A percentile compares a stretch with the other conserved stretches of the same genome.
Conservation (phyloP, 1,140 invertebrate species). For the Drosophila sp. region DNA sequence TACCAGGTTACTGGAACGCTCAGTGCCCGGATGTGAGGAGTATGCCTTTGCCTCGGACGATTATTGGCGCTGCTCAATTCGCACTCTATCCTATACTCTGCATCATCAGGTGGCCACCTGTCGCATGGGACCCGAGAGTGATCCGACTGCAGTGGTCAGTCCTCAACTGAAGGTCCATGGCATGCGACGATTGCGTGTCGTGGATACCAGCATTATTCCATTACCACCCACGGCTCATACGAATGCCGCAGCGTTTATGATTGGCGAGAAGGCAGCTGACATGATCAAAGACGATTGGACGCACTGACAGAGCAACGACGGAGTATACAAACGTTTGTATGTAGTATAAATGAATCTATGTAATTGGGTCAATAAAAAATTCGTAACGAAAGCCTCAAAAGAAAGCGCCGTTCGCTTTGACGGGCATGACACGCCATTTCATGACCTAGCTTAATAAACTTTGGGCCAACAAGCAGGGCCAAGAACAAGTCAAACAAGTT, state of each 20-base stretch:
- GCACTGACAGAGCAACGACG: neutral
- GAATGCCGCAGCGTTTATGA: slow-evolving; percentile 90
- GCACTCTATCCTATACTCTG: slow-evolving; percentile 86
- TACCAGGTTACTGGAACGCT: slow-evolving; percentile 84
- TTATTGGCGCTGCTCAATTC: slow-evolving; percentile 90
- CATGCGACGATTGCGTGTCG: slow-evolving; percentile 88
- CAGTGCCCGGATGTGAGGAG: slow-evolving; percentile 86
- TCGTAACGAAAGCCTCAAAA: slow-evolving; percentile 41
- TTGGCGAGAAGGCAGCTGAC: slow-evolving; percentile 93
- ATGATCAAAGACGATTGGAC: slow-evolving; percentile 88
- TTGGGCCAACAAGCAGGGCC: slow-evolving; percentile 1
- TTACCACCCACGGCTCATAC: slow-evolving; percentile 88
- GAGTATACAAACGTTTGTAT: neutral
- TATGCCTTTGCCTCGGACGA: slow-evolving; percentile 86
- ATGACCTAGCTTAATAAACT: slow-evolving; percentile 60
- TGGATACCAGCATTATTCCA: slow-evolving; percentile 90
- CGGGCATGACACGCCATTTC: slow-evolving; percentile 24
- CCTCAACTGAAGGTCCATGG: slow-evolving; percentile 89
- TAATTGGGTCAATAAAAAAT: slow-evolving; percentile 71
- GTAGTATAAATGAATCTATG: slow-evolving; percentile 15
- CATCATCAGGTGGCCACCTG: slow-evolving; percentile 90
- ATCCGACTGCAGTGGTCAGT: slow-evolving; percentile 90
- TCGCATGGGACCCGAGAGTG: slow-evolving; percentile 89
- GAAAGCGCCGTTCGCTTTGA: slow-evolving; percentile 6
- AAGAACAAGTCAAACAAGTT: slow-evolving; percentile 32